These are phyloP conservation scores for Ceyx cyanopectus DNA, from an alignment of 2,113 vertebrate genomes.

Conservation along the genomic window DNA sequence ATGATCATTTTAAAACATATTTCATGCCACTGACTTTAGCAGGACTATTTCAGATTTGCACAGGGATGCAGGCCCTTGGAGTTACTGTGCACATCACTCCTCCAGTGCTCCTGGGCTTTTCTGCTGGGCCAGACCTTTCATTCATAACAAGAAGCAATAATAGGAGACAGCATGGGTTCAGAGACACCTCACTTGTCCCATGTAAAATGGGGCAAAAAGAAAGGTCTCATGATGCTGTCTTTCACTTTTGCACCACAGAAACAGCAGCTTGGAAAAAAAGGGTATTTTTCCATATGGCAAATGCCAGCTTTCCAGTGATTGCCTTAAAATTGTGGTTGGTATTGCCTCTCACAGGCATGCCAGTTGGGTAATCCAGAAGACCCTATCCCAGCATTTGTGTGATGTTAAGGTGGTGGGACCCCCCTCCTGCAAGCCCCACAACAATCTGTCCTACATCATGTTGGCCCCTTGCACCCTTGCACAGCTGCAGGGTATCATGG, in stretches of 20 bases:
- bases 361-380: neutral
- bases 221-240: accelerated
- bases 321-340: neutral
- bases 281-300: neutral
- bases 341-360: neutral
- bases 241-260: neutral
- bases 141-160: neutral
- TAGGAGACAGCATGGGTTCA: neutral
- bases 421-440: neutral
- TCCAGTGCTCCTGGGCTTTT: neutral
- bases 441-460: neutral
- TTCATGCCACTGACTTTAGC: neutral
- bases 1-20: neutral
- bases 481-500: neutral
- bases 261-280: neutral
- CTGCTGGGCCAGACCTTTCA: neutral
- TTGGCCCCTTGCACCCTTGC: accelerated
- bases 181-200: neutral
- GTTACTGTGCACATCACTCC: neutral
- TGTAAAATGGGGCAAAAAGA: neutral
- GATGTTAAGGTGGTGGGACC: neutral
- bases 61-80: accelerated
- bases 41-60: neutral
- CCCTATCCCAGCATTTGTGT: neutral
- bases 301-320: neutral